Evolutionary conservation across 2,888 invertebrate species (phyloP).

Genomic region (Caenorhabditis drosophilae): DNA sequence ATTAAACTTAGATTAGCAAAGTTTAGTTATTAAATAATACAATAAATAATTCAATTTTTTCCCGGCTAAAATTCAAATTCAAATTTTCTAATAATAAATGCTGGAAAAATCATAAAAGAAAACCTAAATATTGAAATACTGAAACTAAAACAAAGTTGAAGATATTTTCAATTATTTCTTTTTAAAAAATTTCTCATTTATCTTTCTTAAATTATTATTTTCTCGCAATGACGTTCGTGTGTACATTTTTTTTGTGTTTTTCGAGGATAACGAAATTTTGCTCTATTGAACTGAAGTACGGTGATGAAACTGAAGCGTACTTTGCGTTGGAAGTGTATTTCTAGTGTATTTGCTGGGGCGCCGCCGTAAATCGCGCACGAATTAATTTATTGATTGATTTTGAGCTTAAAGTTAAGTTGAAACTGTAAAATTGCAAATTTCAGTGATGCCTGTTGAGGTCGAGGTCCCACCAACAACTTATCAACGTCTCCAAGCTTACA

Average conservation of each 20-base stretch:
- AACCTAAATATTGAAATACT: background rate
- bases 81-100: no score
- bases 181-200: no score
- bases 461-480: slow-evolving; percentile 64
- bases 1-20: no score
- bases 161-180: no score
- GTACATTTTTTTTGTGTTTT: no score
- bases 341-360: slow-evolving; percentile 18
- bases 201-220: no score
- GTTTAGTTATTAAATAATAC: no score
- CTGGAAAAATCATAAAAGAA: slow-evolving; percentile 1
- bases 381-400: slow-evolving; percentile 1
- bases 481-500: slow-evolving; percentile 61
- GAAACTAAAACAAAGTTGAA: slow-evolving; percentile 1
- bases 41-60: no score
- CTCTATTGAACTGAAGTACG: slow-evolving; percentile 2
- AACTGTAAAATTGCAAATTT: background rate
- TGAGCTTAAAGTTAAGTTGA: background rate
- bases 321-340: slow-evolving; percentile 20
- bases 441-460: slow-evolving; percentile 59
- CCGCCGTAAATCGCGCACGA: slow-evolving; percentile 8
- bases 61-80: no score
- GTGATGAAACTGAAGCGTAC: slow-evolving; percentile 20
- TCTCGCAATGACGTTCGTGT: no score
- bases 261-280: no score